A percentile compares a stretch with the other conserved stretches of the same genome.
These are phyloP conservation scores for Cryptocheilus praepositus DNA, from an alignment of 2,888 invertebrate genomes.

Conservation along the genomic window DNA sequence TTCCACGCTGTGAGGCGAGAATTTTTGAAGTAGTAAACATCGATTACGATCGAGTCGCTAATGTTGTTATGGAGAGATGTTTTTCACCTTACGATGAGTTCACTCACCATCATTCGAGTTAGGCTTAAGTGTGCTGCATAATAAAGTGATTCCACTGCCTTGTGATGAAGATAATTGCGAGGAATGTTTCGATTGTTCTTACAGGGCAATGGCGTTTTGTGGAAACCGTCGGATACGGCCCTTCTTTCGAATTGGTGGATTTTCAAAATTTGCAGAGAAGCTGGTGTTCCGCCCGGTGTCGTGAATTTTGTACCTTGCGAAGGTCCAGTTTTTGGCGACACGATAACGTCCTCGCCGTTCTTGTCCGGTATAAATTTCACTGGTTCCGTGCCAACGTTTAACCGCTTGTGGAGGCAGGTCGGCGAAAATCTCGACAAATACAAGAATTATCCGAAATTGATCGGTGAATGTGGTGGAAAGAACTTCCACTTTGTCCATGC, in stretches of 20 bases:
- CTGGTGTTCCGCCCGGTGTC: slow-evolving; percentile 96
- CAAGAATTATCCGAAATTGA: slow-evolving; percentile 92
- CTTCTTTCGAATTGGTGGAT: slow-evolving; percentile 96
- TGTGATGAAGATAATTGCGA: too few relatives aligned
- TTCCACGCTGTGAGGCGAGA: too few relatives aligned
- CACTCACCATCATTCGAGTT: too few relatives aligned
- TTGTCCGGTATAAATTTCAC: slow-evolving; percentile 98
- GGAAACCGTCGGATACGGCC: slow-evolving; percentile 99
- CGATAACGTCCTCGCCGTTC: slow-evolving; percentile 88
- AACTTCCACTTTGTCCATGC: slow-evolving; percentile 98
- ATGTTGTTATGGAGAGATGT: too few relatives aligned
- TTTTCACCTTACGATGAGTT: too few relatives aligned
- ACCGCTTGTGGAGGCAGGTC: slow-evolving; percentile 93
- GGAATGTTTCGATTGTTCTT: slow-evolving; percentile 25
- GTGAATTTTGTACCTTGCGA: slow-evolving; percentile 98
- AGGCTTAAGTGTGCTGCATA: too few relatives aligned
- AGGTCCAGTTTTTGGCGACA: slow-evolving; percentile 95
- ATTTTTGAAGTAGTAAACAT: too few relatives aligned
- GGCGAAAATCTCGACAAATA: slow-evolving; percentile 91
- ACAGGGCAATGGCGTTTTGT: slow-evolving; percentile 96
- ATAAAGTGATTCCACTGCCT: too few relatives aligned
- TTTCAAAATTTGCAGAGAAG: slow-evolving; percentile 95
- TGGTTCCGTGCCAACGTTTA: slow-evolving; percentile 97
- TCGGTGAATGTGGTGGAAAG: slow-evolving; percentile 99
- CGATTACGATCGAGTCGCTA: too few relatives aligned